phyloP scores from a whole-genome alignment of 2,888 invertebrate genomes.

The Xestobium rufovillosum region DNA sequence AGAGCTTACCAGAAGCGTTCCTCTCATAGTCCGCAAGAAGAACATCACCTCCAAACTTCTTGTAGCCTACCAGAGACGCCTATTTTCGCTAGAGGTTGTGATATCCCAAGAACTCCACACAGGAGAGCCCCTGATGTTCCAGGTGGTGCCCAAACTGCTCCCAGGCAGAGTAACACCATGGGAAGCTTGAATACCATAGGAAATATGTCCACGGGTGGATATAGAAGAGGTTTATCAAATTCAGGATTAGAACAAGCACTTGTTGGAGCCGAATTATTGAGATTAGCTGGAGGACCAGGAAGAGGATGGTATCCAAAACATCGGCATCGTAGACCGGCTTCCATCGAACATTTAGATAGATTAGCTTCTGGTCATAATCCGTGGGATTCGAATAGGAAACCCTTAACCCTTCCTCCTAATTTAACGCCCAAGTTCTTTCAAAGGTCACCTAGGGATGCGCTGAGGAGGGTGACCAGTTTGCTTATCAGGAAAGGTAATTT shows the following conservation, averaged over 20 bases:
- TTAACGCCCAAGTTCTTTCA: conserved; percentile 85
- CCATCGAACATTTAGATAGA: conserved; percentile 78
- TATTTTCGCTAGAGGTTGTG: conserved; percentile 77
- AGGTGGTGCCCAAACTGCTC: conserved; percentile 49
- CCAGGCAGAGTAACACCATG: conserved; percentile 55
- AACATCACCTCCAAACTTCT: conserved; percentile 65
- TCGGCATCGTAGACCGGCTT: conserved; percentile 64
- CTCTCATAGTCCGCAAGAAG: conserved; percentile 53
- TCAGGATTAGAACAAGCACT: conserved; percentile 45
- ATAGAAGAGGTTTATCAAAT: conserved; percentile 31
- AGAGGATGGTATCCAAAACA: conserved; percentile 79
- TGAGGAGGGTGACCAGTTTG: conserved; percentile 81
- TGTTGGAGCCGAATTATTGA: conserved; percentile 71
- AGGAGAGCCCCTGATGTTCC: conserved; percentile 56
- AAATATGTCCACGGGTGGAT: conserved; percentile 34
- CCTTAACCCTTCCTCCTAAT: conserved; percentile 81
- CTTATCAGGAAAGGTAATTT: conserved; percentile 56
- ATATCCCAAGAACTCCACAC: conserved; percentile 77
- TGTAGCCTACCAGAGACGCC: conserved; percentile 85
- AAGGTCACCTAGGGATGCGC: conserved; percentile 78
- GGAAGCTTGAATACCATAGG: conserved; percentile 53
- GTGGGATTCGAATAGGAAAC: conserved; percentile 62
- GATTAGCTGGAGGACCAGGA: conserved; percentile 73
- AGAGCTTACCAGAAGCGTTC: conserved; percentile 41
- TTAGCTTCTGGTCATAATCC: conserved; percentile 49